Conservation (phyloP, 2,113 vertebrate genomes). For the Brienomyrus longianalis region DNA sequence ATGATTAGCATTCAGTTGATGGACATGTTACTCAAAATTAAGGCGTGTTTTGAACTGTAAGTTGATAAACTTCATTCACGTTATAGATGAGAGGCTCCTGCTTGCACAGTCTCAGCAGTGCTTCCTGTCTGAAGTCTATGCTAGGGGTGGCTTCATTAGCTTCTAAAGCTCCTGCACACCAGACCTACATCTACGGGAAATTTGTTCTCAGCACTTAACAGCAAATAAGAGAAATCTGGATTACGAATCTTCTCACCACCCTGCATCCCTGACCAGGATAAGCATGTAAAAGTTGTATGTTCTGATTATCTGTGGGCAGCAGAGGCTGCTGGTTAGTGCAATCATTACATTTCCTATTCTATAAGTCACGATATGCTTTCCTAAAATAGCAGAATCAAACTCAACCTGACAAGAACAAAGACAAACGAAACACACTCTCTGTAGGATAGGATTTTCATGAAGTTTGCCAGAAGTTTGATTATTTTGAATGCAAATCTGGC, state of each 20-base stretch:
- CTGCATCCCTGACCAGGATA: too few species aligned
- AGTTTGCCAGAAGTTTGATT: background rate
- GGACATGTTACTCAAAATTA: background rate
- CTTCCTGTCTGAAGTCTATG: background rate
- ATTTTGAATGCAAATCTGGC: background rate
- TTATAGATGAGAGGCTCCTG: background rate
- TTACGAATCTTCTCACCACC: background rate
- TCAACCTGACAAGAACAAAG: background rate
- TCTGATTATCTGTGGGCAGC: background rate
- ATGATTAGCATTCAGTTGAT: background rate
- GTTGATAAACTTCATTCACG: background rate
- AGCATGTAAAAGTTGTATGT: background rate
- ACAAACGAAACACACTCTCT: background rate
- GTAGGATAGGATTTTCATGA: background rate
- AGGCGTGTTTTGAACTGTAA: background rate
- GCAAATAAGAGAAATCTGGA: background rate
- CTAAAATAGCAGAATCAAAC: background rate
- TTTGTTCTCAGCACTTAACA: background rate
- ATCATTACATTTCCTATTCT: background rate
- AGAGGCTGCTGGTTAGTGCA: background rate
- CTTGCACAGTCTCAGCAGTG: background rate
- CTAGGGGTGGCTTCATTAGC: background rate
- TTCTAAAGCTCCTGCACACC: background rate
- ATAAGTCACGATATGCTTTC: background rate
- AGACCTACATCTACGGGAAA: background rate